A percentile compares a stretch with the other conserved stretches of the same genome.
Conservation (phyloP, 2,797 vertebrate genomes). For the Eurystomus glaucurus region DNA sequence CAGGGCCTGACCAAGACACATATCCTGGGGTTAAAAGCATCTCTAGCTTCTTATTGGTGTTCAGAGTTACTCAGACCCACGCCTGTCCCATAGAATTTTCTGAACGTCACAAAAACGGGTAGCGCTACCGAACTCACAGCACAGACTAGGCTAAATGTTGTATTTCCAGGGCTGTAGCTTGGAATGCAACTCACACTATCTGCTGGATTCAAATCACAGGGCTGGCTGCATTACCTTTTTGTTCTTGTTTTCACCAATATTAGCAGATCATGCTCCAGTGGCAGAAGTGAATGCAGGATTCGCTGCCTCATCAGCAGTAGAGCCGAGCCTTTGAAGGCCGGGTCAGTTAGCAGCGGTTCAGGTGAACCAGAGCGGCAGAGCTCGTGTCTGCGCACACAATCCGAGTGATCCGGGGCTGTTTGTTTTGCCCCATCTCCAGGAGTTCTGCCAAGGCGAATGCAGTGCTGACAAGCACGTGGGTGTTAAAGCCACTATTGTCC, state of each 20-base stretch:
- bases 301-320: not conserved
- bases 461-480: not conserved
- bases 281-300: not conserved
- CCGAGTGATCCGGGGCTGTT: not conserved
- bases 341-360: not conserved
- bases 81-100: not conserved
- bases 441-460: not conserved
- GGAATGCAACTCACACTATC: not conserved
- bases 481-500: not conserved
- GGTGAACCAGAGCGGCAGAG: not conserved
- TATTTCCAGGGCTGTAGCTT: not conserved
- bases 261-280: not conserved
- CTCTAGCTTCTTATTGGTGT: not conserved
- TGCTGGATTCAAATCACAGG: not conserved
- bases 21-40: not conserved
- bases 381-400: rapidly evolving
- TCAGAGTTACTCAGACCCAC: not conserved
- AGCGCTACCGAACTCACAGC: not conserved
- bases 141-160: rapidly evolving
- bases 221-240: not conserved
- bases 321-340: not conserved
- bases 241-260: not conserved
- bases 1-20: not conserved
- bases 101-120: not conserved
- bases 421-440: not conserved